Conservation (phyloP, 1,140 invertebrate species). For the Pantala flavescens region DNA sequence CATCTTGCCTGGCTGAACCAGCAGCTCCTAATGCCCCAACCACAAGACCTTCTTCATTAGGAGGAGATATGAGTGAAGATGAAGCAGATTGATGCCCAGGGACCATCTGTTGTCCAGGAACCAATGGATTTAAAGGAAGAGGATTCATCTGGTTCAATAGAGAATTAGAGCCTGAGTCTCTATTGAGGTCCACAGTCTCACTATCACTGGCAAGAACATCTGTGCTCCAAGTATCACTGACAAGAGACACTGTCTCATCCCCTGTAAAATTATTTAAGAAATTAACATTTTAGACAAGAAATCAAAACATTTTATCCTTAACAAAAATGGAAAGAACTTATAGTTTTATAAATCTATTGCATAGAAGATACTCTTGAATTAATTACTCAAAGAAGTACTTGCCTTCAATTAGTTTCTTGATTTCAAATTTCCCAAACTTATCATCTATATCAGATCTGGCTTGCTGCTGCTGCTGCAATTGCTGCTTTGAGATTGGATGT, state of each 20-base stretch:
- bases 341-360: no score
- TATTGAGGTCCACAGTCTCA: constrained; percentile 59
- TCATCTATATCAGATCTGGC: constrained; percentile 89
- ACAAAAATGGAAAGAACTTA: not conserved
- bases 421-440: constrained; percentile 98
- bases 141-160: not conserved
- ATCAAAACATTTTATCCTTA: not conserved
- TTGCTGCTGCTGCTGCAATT: constrained; percentile 44
- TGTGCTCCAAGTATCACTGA: constrained; percentile 96
- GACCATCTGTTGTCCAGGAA: not conserved
- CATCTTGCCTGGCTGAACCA: not conserved
- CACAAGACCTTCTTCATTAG: not conserved
- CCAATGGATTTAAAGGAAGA: not conserved
- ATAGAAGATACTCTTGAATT: no score
- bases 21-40: not conserved
- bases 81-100: not conserved
- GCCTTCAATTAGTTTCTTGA: constrained; percentile 76
- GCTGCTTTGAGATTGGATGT: not conserved
- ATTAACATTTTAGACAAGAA: not conserved
- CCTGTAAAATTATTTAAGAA: constrained; percentile 27
- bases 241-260: constrained; percentile 89
- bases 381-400: constrained; percentile 12
- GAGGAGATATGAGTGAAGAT: not conserved
- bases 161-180: not conserved
- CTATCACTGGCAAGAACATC: constrained; percentile 92